These are phyloP conservation scores for Herpailurus yagouaroundi DNA, from an alignment of 2,113 vertebrate genomes.

Conservation along the genomic window DNA sequence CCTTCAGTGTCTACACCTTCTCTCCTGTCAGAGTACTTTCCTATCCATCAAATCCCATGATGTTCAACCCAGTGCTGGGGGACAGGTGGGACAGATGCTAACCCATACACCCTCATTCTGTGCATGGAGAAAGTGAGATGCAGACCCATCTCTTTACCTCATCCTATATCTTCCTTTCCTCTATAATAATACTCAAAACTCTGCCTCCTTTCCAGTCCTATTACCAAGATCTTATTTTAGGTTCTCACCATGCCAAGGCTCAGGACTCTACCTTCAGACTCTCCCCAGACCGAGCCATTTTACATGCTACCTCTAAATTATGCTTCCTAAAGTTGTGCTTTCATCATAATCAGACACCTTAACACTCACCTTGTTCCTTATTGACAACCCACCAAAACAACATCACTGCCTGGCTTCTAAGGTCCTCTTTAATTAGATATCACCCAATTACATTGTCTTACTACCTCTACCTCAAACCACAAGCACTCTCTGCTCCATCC, in stretches of 20 bases:
- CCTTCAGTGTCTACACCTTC: background rate
- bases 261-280: background rate
- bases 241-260: background rate
- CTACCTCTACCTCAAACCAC: background rate
- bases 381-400: background rate
- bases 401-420: background rate
- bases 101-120: background rate
- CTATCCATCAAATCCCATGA: too few relatives aligned
- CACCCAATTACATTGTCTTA: background rate
- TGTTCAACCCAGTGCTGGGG: background rate
- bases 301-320: background rate
- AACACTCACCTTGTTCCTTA: background rate
- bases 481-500: background rate
- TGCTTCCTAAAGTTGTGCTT: background rate
- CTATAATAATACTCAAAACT: background rate
- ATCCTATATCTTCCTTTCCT: background rate
- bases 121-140: background rate
- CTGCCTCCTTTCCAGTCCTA: background rate
- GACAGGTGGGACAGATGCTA: background rate
- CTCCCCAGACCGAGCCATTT: background rate
- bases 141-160: background rate
- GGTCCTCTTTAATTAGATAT: background rate
- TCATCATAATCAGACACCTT: background rate
- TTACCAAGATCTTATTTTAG: background rate
- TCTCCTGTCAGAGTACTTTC: background rate